These are phyloP conservation scores for Passerina amoena DNA, from an alignment of 2,113 vertebrate species.

Conservation along the genomic window DNA sequence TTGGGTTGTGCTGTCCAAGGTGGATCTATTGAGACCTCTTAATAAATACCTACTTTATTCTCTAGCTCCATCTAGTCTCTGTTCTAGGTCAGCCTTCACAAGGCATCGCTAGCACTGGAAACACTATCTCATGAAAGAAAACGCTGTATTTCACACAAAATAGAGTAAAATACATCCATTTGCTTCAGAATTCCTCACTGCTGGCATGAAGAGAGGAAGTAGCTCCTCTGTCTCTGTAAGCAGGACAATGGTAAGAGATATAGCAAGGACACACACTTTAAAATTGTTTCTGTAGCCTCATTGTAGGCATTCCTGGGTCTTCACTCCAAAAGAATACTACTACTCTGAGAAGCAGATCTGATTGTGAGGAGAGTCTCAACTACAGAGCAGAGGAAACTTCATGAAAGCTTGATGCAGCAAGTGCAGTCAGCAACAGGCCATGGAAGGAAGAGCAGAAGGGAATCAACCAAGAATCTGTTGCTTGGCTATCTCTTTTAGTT, in stretches of 20 bases:
- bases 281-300: neutral
- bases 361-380: neutral
- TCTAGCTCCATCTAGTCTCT: neutral
- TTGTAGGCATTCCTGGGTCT: neutral
- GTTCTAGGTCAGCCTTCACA: neutral
- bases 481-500: neutral
- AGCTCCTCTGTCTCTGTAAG: neutral
- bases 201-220: neutral
- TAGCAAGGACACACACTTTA: neutral
- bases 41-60: neutral
- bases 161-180: neutral
- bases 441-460: neutral
- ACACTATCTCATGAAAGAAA: neutral
- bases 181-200: neutral
- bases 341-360: neutral
- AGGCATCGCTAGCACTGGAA: neutral
- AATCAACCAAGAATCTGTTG: neutral
- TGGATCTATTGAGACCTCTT: neutral
- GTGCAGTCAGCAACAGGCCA: neutral
- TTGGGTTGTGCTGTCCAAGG: neutral
- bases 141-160: neutral
- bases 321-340: neutral
- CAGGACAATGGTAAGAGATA: neutral
- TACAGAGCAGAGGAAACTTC: neutral
- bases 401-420: neutral